Evolutionary conservation across 1,140 invertebrate genomes (phyloP).

Genomic region (Drosophila neocordata): DNA sequence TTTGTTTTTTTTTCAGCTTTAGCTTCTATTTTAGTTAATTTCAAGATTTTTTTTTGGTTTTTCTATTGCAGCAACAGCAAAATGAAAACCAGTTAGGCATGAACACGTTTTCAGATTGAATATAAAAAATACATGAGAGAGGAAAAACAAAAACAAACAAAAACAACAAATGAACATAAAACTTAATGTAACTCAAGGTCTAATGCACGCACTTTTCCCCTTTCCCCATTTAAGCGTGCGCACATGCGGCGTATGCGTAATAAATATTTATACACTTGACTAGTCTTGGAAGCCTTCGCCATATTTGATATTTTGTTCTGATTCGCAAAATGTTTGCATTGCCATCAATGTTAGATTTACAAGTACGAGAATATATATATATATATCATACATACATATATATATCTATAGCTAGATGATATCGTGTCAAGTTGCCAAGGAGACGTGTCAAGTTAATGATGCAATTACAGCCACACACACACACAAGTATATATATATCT

Average conservation of each 20-base stretch:
- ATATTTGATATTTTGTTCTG: slow-evolving; percentile 16
- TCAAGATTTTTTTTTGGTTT: slow-evolving; percentile 22
- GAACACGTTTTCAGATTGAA: slow-evolving; percentile 50
- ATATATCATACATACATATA: no score
- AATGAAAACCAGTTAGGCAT: slow-evolving; percentile 49
- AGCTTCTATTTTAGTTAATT: slow-evolving; percentile 52
- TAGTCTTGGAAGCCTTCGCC: slow-evolving; percentile 14
- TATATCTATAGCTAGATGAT: slow-evolving; percentile 2
- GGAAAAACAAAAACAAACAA: slow-evolving; percentile 16
- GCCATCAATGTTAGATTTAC: slow-evolving; percentile 16
- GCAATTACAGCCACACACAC: slow-evolving; percentile 49
- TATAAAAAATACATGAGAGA: no score
- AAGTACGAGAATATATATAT: slow-evolving; percentile 1
- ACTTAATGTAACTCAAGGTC: slow-evolving; percentile 52
- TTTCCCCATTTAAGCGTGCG: slow-evolving; percentile 33
- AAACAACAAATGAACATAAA: slow-evolving; percentile 14
- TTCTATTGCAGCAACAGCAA: slow-evolving; percentile 11
- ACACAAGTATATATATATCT: neutral
- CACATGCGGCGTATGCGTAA: slow-evolving; percentile 72
- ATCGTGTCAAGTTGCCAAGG: slow-evolving; percentile 58
- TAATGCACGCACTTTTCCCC: slow-evolving; percentile 33
- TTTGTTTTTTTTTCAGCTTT: slow-evolving; percentile 28
- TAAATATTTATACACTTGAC: slow-evolving; percentile 73
- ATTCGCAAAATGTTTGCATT: slow-evolving; percentile 28
- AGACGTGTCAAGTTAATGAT: slow-evolving; percentile 61